Evolutionary conservation across 2,888 invertebrate species (phyloP), one percentile per base, ranked within the genome.

Genomic region (Drosophila leonis): DNA sequence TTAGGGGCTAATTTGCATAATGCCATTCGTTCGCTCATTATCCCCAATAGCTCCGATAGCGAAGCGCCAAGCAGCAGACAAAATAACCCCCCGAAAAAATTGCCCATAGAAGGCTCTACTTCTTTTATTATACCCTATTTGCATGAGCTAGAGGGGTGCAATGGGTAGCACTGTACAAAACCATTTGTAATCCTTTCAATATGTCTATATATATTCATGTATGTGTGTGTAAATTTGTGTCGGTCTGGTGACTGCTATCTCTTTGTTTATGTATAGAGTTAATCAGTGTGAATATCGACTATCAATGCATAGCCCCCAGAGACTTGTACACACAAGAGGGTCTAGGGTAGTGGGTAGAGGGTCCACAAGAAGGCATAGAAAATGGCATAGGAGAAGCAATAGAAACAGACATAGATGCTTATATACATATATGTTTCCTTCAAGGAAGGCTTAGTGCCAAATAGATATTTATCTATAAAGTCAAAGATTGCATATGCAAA

Each of bases 1-100:
- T 88, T 79, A 83, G 82, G 54, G 41, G 55, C 88, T 83, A 83
- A 83, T 83, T 82, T 83, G 73, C 86, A 88, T 83, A 73, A 86
- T 80, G 64, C 71, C 76, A 29, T 59, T 65, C 70, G 48, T 48
- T 59, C 42, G 56, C 75, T 82, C 80, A 88, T 82, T 85, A 88
- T 79, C 64, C 64, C 51, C 80, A 68, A 59, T 69, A 63, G 60
- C 68, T 78, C 52, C 68, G 48, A 63, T 65, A 65, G 57, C 51
- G 15, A 35, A 51, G 51, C 35, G 51, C 35, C 51, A 24, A 10
- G 35, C 27, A 27, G 12, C 27, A 29, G 54, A 54, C 29, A 54
- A 29, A 39, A 39, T n/a, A 39, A 13, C 37, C 35, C 15, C 18
- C 10, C 27, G 6, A 20, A 27, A 29, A 24, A n/a, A 15, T 52